Evolutionary conservation across 2,888 invertebrate species (phyloP).

Genomic region (Thecophora atra): DNA sequence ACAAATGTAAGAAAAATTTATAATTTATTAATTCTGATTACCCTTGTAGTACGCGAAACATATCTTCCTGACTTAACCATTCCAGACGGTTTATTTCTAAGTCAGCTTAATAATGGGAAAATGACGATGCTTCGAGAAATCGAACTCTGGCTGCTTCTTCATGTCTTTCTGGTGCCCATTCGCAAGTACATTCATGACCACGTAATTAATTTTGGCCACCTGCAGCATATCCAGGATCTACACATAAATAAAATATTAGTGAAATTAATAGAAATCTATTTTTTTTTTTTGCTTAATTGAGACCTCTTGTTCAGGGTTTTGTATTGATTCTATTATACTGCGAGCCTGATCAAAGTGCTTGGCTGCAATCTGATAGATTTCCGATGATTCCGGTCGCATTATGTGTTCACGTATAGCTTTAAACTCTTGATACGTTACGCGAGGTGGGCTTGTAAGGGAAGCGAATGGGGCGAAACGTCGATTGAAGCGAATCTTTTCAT

Average conservation of each 20-base stretch:
- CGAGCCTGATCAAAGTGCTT: constrained; percentile 94
- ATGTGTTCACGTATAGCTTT: constrained; percentile 80
- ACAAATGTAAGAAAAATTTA: neutral
- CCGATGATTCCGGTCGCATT: constrained; percentile 70
- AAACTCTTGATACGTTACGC: constrained; percentile 90
- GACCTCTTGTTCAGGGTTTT: constrained; percentile 83
- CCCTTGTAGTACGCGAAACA: neutral
- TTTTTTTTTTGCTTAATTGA: constrained; percentile 41
- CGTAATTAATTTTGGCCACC: constrained; percentile 94
- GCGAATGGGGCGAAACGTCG: constrained; percentile 93
- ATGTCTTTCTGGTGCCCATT: constrained; percentile 93
- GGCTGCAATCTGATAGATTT: constrained; percentile 83
- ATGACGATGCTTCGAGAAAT: constrained; percentile 87
- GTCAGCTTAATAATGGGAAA: constrained; percentile 87
- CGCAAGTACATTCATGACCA: constrained; percentile 90
- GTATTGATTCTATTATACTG: constrained; percentile 83
- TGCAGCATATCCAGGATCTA: constrained; percentile 84
- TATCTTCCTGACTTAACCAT: constrained; percentile 5
- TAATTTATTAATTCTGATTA: constrained; percentile 9
- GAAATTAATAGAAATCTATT: neutral
- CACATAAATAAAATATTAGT: constrained; percentile 48
- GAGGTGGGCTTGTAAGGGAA: constrained; percentile 86
- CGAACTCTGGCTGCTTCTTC: constrained; percentile 86
- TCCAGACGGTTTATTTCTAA: constrained; percentile 42
- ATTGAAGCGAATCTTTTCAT: constrained; percentile 92